These are phyloP conservation scores for Margarornis squamiger DNA, from an alignment of 2,797 vertebrate genomes.

Conservation along the genomic window DNA sequence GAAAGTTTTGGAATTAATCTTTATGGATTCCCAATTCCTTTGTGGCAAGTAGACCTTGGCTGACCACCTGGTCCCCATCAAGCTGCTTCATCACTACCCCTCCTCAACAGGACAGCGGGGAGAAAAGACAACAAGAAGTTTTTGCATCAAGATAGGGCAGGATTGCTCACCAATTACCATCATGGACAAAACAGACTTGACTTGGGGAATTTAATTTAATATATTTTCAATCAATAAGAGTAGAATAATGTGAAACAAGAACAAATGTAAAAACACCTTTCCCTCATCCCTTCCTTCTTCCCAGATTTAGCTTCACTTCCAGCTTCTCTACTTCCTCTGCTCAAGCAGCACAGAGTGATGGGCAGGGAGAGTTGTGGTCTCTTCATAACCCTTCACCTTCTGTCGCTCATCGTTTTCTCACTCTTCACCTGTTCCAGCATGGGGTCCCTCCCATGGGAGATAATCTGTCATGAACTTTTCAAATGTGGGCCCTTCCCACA, in stretches of 20 bases:
- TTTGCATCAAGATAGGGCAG: not conserved
- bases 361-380: not conserved
- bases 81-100: not conserved
- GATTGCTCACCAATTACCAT: not conserved
- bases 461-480: not conserved
- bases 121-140: not conserved
- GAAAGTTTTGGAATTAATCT: not conserved
- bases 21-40: not conserved
- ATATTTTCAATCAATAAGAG: not conserved
- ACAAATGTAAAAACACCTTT: not conserved
- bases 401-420: not conserved
- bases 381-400: not conserved
- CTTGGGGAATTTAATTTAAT: not conserved
- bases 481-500: not conserved
- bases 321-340: not conserved
- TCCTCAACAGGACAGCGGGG: not conserved
- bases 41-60: not conserved
- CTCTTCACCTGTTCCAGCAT: not conserved
- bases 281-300: not conserved
- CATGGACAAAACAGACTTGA: not conserved
- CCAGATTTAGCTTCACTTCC: not conserved
- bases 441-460: rapidly evolving
- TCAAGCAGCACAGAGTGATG: rapidly evolving
- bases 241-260: not conserved
- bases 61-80: not conserved